Base-by-base conservation (phyloP, 2,888 invertebrate species). In the Auanema freiburgensis region DNA sequence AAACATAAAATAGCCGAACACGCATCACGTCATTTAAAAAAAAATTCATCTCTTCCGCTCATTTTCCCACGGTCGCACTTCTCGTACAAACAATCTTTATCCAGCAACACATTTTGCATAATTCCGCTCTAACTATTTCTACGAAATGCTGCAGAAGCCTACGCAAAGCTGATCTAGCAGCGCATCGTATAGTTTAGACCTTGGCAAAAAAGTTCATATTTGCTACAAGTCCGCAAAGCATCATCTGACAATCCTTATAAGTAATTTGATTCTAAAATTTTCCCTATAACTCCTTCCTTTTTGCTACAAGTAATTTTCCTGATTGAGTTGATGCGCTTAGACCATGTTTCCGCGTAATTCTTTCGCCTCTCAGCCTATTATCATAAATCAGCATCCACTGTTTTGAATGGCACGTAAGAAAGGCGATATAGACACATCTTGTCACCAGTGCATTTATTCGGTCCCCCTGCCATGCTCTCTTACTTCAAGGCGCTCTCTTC, bases 371-470 rank as follows among this genome's bases (percentile, higher is more conserved):
- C 33, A 33, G 33, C 33, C 33, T 33, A 33, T 33, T 33, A 33
- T 33, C 33, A 33, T 33, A 33, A 33, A 33, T 33, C 33, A 33
- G 33, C 33, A 33, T 33, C 33, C 33, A 33, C 33, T 33, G 33
- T 33, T 33, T 33, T 33, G 33, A 33, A 33, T 46, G 16, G 46
- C 46, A 18, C 46, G 46, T 21, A 46, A 46, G 46, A 46, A 46
- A 46, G 46, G 16, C 46, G 46, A 46, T 46, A 46, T 46, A 46
- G 46, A 21, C 46, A 16, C 46, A 46, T 46, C 46, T 46, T 21
- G 46, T 46, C 46, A 46, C 46, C 52, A 52, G 52, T 52, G 52
- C 52, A 52, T 52, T 52, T 52, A 52, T 52, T 52, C 52, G 52
- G 52, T 23, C 52, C 52, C 52, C 23, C 33, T 21, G n/a, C 23